Base-by-base conservation (phyloP, 2,797 vertebrate species). In the Poliocrania exsul region DNA sequence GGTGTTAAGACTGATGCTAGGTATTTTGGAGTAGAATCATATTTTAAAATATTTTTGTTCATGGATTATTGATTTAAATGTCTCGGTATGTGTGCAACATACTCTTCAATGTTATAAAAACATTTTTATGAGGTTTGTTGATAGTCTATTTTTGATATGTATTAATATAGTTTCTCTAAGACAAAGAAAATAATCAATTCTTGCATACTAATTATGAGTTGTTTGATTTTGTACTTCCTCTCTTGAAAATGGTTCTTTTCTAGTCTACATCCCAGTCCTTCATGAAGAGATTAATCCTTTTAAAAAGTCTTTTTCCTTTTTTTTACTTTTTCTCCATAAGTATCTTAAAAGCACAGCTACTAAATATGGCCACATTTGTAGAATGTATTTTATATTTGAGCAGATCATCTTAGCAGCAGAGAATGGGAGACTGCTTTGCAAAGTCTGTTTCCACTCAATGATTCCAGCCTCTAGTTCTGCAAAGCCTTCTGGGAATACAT, bases 391-490 rank as follows among this genome's bases (percentile, higher is more conserved):
- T 71, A 67, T 65, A 83, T 97, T 95, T 89, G 82, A 96, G 93
- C 51, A 86, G 74, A 93, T 91, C 80, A 67, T 96, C 93, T 95
- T 74, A 88, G 57, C 72, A 95, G 86, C 79, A 81, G 81, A 95
- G 85, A 96, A 97, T 44, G 96, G 94, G 95, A 96, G 89, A 65
- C 44, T 91, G 85, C 95, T 95, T 97, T 98, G 92, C 90, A 86
- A 97, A 96, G 95, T 97, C 96, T 98, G 96, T 98, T 98, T 98
- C 95, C 85, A 98, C 94, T 98, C 96, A 98, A 58, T 92, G 91
- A 97, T 97, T 98, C 90, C 90, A 98, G 89, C 85, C 88, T 96
- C 97, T 97, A 92, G 96, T 96, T 98, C 97, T 96, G 96, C 95
- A 98, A 97, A 97, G 83, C 77, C 97, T 97, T 97, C 88, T 97